phyloP scores from a whole-genome alignment of 2,113 vertebrate genomes.

The Amphilophus citrinellus region DNA sequence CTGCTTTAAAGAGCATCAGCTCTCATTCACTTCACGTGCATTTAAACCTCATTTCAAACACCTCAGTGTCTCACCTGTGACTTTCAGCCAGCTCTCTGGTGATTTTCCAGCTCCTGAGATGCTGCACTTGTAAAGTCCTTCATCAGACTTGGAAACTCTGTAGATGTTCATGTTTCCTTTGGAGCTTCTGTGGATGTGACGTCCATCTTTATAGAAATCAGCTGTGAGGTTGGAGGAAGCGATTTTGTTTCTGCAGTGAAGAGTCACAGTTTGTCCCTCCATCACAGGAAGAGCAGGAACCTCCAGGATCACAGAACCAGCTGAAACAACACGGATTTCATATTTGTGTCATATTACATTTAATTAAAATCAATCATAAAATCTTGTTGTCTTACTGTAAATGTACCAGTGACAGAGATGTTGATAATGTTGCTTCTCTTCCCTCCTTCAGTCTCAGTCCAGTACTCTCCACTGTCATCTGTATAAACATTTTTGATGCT shows the following conservation, averaged over 20 bases:
- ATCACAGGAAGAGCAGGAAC: neutral
- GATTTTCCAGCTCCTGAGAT: accelerated
- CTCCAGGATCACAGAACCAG: neutral
- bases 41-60: no score
- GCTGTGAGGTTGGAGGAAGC: neutral
- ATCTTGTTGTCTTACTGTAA: neutral
- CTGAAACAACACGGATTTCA: accelerated
- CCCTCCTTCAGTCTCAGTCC: neutral
- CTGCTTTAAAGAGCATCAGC: no score
- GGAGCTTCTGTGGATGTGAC: accelerated
- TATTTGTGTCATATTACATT: accelerated
- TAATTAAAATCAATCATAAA: neutral
- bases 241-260: neutral
- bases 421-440: neutral
- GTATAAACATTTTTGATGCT: accelerated
- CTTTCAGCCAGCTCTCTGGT: neutral
- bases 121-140: neutral
- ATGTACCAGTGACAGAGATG: slow-evolving; percentile 1
- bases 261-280: neutral
- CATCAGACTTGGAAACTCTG: neutral
- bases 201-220: neutral
- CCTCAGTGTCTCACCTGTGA: neutral
- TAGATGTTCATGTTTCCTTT: neutral
- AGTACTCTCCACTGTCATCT: accelerated
- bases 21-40: no score